phyloP scores from a whole-genome alignment of 2,113 vertebrate species.

The Poeciliopsis occidentalis region DNA sequence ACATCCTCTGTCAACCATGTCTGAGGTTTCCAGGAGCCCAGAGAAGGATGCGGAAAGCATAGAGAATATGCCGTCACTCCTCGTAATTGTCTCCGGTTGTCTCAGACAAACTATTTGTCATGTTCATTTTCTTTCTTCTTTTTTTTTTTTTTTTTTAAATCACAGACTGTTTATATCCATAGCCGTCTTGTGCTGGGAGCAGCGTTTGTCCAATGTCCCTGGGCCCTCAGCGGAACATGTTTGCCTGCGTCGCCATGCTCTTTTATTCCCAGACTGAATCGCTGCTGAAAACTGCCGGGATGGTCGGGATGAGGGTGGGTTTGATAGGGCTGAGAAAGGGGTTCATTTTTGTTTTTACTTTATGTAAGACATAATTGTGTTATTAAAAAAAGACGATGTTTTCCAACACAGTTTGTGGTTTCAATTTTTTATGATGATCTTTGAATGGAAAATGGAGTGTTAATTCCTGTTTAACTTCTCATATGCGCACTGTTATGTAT shows the following conservation, averaged over 20 bases:
- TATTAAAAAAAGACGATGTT: slow-evolving; percentile 76
- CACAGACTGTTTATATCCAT: slow-evolving; percentile 61
- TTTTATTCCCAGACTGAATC: slow-evolving; percentile 67
- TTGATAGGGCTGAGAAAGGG: slow-evolving; percentile 69
- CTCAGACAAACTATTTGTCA: slow-evolving; percentile 24
- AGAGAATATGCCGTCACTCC: slow-evolving; percentile 48
- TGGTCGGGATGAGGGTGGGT: slow-evolving; percentile 71
- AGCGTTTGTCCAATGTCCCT: slow-evolving; percentile 49
- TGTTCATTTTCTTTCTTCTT: slow-evolving; percentile 41
- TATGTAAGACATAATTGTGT: slow-evolving; percentile 78
- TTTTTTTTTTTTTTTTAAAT: slow-evolving; percentile 48
- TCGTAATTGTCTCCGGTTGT: slow-evolving; percentile 41
- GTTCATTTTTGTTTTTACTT: slow-evolving; percentile 76
- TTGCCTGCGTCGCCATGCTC: slow-evolving; percentile 60
- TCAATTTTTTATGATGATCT: neutral
- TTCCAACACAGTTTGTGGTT: slow-evolving; percentile 61
- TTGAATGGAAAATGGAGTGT: neutral
- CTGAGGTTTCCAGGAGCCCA: slow-evolving; percentile 40
- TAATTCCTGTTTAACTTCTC: too few species aligned
- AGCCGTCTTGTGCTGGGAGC: slow-evolving; percentile 60
- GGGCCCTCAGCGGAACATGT: slow-evolving; percentile 61
- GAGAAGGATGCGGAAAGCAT: slow-evolving; percentile 49
- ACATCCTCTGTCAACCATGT: slow-evolving; percentile 36
- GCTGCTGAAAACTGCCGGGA: slow-evolving; percentile 74
- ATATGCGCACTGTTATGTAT: too few species aligned